Conservation (phyloP, 2,797 vertebrate genomes). For the Sebastes goodei region DNA sequence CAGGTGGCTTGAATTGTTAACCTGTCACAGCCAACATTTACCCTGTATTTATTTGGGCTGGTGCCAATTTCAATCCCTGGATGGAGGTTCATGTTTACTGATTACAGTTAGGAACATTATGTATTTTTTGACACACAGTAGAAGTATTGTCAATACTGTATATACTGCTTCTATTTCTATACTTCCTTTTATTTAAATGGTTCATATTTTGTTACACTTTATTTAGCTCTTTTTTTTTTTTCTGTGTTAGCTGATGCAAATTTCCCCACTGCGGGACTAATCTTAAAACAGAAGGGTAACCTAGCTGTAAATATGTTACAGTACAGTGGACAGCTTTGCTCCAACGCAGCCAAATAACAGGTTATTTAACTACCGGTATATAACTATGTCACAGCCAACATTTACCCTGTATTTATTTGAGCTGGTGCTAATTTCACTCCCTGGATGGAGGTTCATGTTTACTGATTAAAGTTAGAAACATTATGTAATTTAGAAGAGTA, state of each 20-base stretch:
- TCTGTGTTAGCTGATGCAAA: too few relatives aligned
- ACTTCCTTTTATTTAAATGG: too few relatives aligned
- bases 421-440: too few relatives aligned
- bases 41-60: too few relatives aligned
- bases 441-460: background rate
- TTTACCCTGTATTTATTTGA: too few relatives aligned
- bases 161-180: too few relatives aligned
- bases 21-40: background rate
- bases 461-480: background rate
- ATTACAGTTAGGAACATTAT: background rate
- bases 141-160: too few relatives aligned
- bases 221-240: too few relatives aligned
- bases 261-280: too few relatives aligned
- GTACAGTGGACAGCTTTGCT: background rate
- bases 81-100: background rate
- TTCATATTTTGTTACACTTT: too few relatives aligned
- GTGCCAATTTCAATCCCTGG: too few relatives aligned
- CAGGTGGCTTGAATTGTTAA: background rate
- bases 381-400: too few relatives aligned
- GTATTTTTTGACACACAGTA: background rate
- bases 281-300: background rate
- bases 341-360: slow-evolving; percentile 33
- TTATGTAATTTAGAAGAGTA: background rate
- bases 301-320: slow-evolving; percentile 1
- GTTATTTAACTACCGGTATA: slow-evolving; percentile 24